phyloP scores from a whole-genome alignment of 2,113 vertebrate species.

The Haemorhous mexicanus region DNA sequence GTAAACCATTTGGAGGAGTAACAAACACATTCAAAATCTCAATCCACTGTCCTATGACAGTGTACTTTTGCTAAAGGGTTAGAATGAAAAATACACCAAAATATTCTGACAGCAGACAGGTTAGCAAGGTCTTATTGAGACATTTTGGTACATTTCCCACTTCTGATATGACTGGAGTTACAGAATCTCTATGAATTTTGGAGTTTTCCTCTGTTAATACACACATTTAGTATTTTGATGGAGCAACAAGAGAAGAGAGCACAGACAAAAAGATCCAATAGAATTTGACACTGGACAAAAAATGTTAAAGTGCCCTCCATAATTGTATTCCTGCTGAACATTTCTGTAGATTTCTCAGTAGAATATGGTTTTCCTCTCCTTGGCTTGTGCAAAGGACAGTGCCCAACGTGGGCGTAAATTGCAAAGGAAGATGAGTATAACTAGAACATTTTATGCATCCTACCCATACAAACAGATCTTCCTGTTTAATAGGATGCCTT shows the following conservation, averaged over 20 bases:
- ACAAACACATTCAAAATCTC: background rate
- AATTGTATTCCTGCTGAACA: background rate
- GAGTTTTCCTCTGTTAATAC: background rate
- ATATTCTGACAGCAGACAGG: background rate
- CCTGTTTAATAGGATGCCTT: background rate
- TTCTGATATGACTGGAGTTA: background rate
- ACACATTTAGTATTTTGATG: background rate
- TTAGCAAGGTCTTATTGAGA: background rate
- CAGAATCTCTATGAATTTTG: background rate
- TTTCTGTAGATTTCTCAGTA: background rate
- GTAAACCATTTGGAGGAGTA: background rate
- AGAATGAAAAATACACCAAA: background rate
- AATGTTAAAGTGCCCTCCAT: background rate
- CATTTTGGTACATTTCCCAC: background rate
- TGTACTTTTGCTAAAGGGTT: background rate
- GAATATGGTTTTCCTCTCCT: background rate
- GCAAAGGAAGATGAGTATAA: background rate
- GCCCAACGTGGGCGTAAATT: background rate
- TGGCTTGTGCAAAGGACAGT: background rate
- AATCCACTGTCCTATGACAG: background rate
- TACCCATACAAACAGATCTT: background rate
- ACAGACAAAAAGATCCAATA: background rate
- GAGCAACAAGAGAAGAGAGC: background rate
- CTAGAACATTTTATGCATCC: background rate
- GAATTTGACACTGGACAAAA: background rate